Conservation (phyloP, 2,888 invertebrate species). For the Coenonympha arcania region DNA sequence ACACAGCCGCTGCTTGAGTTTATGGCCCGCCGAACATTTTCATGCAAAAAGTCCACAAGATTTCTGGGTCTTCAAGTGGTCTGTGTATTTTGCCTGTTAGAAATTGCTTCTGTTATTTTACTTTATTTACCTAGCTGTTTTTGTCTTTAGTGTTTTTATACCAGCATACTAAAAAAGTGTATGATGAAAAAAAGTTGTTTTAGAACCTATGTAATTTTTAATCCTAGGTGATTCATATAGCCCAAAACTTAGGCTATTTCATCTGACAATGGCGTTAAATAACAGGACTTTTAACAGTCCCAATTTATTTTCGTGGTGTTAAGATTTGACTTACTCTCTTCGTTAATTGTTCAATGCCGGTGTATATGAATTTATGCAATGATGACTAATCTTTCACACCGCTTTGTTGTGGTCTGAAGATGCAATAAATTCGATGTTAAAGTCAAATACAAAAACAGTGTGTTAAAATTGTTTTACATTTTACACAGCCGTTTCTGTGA, state of each 20-base stretch:
- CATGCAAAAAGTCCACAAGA: constrained; percentile 25
- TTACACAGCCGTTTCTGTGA: constrained; percentile 22
- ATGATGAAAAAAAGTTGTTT: no score
- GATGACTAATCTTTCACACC: constrained; percentile 35
- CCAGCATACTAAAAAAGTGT: no score
- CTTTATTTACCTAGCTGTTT: no score
- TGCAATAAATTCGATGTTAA: constrained; percentile 37
- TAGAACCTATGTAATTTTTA: no score
- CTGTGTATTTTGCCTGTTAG: no score
- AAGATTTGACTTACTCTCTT: not conserved
- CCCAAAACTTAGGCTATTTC: no score
- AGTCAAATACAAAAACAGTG: constrained; percentile 31
- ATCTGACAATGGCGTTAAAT: no score
- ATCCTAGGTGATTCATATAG: no score
- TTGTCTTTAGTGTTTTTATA: no score
- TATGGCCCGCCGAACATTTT: constrained; percentile 51
- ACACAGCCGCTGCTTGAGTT: constrained; percentile 43
- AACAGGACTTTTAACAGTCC: no score
- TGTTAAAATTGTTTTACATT: constrained; percentile 26
- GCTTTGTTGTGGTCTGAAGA: constrained; percentile 37
- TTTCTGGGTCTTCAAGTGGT: not conserved
- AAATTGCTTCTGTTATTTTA: no score
- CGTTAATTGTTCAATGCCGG: constrained; percentile 19
- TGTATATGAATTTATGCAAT: constrained; percentile 36
- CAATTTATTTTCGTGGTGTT: not conserved